A percentile compares a stretch with the other conserved stretches of the same genome.
phyloP scores from a whole-genome alignment of 1,140 invertebrate species.

The Drosophila pachea region DNA sequence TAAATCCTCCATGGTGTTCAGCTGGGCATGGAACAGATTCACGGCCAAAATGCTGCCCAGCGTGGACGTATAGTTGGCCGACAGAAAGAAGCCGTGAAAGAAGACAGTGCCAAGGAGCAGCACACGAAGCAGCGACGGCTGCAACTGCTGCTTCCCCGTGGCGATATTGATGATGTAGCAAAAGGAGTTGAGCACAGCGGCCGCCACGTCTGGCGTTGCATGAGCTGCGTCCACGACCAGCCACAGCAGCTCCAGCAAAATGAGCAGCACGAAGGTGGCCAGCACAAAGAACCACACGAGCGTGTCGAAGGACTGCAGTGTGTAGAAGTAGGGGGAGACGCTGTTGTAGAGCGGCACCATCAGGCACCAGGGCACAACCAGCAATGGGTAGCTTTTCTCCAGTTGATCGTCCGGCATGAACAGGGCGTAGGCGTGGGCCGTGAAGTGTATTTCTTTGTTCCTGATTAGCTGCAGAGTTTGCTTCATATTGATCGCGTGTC shows the following conservation, averaged over 20 bases:
- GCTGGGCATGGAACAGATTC: constrained; percentile 64
- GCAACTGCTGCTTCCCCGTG: constrained; percentile 43
- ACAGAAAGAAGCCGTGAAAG: constrained; percentile 68
- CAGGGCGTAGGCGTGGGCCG: constrained; percentile 69
- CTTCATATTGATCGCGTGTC: constrained; percentile 63
- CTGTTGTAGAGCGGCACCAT: constrained; percentile 68
- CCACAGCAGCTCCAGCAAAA: constrained; percentile 54
- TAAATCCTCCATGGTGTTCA: constrained; percentile 67
- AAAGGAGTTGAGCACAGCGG: constrained; percentile 39
- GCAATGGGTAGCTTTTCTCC: constrained; percentile 63
- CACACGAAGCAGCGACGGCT: constrained; percentile 45
- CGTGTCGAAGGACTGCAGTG: constrained; percentile 55
- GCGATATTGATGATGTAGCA: constrained; percentile 67
- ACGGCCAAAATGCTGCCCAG: constrained; percentile 70
- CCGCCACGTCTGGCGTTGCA: not conserved
- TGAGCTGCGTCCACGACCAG: not conserved
- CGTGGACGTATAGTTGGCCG: constrained; percentile 66
- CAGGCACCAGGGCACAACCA: constrained; percentile 70
- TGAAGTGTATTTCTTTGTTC: constrained; percentile 53
- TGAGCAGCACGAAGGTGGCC: constrained; percentile 37
- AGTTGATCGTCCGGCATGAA: constrained; percentile 58
- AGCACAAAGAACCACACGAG: constrained; percentile 60
- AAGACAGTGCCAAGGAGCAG: constrained; percentile 53
- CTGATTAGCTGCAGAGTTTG: constrained; percentile 57
- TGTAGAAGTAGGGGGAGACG: constrained; percentile 63